Base-by-base conservation (phyloP, 2,888 invertebrate genomes). In the Epirrita christyi region DNA sequence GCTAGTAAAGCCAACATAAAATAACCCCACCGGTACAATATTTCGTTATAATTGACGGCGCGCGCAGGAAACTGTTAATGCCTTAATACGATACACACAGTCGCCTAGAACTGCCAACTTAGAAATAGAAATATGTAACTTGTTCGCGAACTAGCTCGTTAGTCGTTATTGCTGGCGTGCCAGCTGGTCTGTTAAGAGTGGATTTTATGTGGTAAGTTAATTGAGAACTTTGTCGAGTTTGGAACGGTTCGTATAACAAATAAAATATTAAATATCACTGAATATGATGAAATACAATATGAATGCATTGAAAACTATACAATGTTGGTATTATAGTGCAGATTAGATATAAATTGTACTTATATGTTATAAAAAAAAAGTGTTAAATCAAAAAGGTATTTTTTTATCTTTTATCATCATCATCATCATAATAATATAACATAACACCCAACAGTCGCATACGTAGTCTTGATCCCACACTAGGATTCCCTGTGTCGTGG, bases 41-140 rank as follows among this genome's bases (percentile, higher is more conserved):
- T 64, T 61, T 64, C 52, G 52, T 27, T 48, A 52, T 52, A 61
- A 61, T 61, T 56, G 49, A 59, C 50, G 54, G 57, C 56, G 58
- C 41, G 45, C 44, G 55, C 57, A 49, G 45, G 47, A 51, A 56
- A 57, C 21, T 21, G 21, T 59, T 64, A 58, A 55, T 59, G 60
- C 50, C 55, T 58, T 53, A 56, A 60, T 50, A 53, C 11, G 34
- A 45, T 29, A 60, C 54, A 45, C 52, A 61, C 43, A 8, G 38
- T 3, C 14, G 6, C 9, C 9, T 0, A 11, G 41, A 34, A 43
- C 7, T 21, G 34, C 40, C 34, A 61, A 42, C 56, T 6, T 10
- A 37, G 6, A n/a, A 37, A n/a, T 37, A 11, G 1, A n/a, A 11
- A n/a, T 37, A 37, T 32, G 37, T 37, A 1, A 11, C 37, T 37